Evolutionary conservation across 2,888 invertebrate genomes (phyloP).

Genomic region (Yponomeuta malinellus): DNA sequence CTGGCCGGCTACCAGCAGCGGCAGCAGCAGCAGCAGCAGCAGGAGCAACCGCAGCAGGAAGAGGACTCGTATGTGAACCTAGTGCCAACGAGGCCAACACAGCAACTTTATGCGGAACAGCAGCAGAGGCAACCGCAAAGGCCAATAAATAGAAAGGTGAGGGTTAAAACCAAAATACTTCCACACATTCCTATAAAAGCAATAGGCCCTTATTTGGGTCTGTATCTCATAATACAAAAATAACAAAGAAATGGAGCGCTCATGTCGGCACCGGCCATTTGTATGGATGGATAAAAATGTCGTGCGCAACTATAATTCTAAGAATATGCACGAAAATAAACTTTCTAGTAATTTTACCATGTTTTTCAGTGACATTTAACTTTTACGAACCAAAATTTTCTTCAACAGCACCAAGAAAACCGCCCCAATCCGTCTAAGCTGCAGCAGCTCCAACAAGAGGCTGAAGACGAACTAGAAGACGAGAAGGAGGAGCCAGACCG

Average conservation of each 20-base stretch:
- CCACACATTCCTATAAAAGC: too few species aligned
- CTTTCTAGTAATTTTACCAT: too few species aligned
- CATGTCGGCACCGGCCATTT: too few species aligned
- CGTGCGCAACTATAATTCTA: too few species aligned
- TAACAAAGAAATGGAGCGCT: too few species aligned
- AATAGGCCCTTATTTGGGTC: too few species aligned
- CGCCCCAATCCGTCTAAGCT: conserved; percentile 37
- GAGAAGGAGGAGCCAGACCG: conserved; percentile 92
- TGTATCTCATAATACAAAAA: too few species aligned
- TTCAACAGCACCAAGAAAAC: conserved; percentile 39
- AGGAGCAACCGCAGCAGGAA: conserved; percentile 32
- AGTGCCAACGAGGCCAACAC: conserved; percentile 36
- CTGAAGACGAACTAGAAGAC: conserved; percentile 77
- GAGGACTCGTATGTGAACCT: conserved; percentile 33
- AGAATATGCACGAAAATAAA: too few species aligned
- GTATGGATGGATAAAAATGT: too few species aligned
- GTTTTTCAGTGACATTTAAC: too few species aligned
- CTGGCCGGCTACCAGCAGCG: conserved; percentile 61
- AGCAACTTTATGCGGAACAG: conserved; percentile 73
- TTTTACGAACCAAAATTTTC: background rate
- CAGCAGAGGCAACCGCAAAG: conserved; percentile 81
- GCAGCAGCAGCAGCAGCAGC: conserved; percentile 28
- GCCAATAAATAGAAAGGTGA: conserved; percentile 52
- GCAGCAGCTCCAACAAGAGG: conserved; percentile 43
- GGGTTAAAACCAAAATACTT: background rate